Percentiles rank a stretch among this genome's conserved stretches.
phyloP scores from a whole-genome alignment of 2,113 vertebrate species.

The Solenodon paradoxus region DNA sequence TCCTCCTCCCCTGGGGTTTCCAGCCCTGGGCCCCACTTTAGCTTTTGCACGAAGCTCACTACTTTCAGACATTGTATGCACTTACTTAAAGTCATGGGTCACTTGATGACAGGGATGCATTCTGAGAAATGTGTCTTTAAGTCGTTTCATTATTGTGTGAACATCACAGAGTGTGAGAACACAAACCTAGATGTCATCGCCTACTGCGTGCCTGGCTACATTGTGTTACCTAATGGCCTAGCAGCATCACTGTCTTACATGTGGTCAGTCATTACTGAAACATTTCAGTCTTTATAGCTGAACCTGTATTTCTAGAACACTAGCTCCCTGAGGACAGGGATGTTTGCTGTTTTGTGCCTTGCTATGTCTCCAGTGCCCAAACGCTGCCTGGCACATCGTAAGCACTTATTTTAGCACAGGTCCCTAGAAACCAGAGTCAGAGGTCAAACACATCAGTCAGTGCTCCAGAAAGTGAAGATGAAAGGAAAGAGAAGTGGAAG shows the following conservation, averaged over 20 bases:
- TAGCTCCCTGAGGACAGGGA: neutral
- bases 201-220: too few relatives aligned
- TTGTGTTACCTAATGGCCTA: too few relatives aligned
- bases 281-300: too few relatives aligned
- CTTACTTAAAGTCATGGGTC: neutral
- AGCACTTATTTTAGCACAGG: neutral
- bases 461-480: neutral
- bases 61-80: neutral
- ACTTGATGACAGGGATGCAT: too few relatives aligned
- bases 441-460: neutral
- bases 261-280: too few relatives aligned
- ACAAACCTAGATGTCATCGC: too few relatives aligned
- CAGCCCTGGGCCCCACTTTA: neutral
- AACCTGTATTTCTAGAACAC: neutral
- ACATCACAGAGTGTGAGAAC: too few relatives aligned
- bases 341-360: neutral
- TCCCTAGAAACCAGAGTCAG: neutral
- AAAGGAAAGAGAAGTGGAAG: neutral
- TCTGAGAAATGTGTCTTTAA: too few relatives aligned
- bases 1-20: neutral
- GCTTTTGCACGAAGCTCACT: neutral
- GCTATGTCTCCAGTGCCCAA: neutral
- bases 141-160: neutral
- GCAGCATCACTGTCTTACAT: too few relatives aligned
- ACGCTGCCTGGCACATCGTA: neutral